phyloP scores from a whole-genome alignment of 2,888 invertebrate species.

The Lycia hirtaria region DNA sequence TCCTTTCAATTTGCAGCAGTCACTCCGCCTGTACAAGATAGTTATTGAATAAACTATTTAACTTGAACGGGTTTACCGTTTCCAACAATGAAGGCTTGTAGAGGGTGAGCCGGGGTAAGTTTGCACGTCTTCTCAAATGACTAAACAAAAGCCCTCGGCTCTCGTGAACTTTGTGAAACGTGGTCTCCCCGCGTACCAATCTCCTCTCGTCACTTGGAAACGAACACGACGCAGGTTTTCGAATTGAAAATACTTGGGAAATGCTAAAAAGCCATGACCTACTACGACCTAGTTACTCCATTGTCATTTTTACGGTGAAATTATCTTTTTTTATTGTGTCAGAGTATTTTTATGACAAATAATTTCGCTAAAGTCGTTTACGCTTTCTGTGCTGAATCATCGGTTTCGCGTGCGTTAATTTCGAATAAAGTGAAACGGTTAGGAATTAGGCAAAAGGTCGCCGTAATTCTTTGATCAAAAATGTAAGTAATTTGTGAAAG shows the following conservation, averaged over 20 bases:
- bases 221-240: slow-evolving; percentile 37
- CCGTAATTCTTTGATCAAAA: slow-evolving; percentile 18
- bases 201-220: slow-evolving; percentile 52
- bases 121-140: slow-evolving; percentile 55
- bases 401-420: neutral
- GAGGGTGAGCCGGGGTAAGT: slow-evolving; percentile 35
- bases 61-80: slow-evolving; percentile 38
- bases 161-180: slow-evolving; percentile 53
- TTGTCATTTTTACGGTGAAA: neutral
- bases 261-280: slow-evolving; percentile 1
- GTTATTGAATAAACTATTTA: slow-evolving; percentile 29
- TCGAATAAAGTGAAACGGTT: neutral
- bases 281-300: slow-evolving; percentile 4
- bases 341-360: slow-evolving; percentile 1
- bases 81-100: slow-evolving; percentile 37
- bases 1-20: neutral
- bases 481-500: slow-evolving; percentile 37
- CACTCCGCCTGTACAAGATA: slow-evolving; percentile 2
- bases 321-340: slow-evolving; percentile 2
- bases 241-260: slow-evolving; percentile 38
- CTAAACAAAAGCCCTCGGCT: slow-evolving; percentile 59
- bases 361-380: neutral
- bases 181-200: slow-evolving; percentile 44
- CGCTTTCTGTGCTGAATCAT: neutral
- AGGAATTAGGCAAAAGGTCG: neutral